Base-by-base conservation (phyloP, 2,113 vertebrate genomes). In the Eretmochelys imbricata region DNA sequence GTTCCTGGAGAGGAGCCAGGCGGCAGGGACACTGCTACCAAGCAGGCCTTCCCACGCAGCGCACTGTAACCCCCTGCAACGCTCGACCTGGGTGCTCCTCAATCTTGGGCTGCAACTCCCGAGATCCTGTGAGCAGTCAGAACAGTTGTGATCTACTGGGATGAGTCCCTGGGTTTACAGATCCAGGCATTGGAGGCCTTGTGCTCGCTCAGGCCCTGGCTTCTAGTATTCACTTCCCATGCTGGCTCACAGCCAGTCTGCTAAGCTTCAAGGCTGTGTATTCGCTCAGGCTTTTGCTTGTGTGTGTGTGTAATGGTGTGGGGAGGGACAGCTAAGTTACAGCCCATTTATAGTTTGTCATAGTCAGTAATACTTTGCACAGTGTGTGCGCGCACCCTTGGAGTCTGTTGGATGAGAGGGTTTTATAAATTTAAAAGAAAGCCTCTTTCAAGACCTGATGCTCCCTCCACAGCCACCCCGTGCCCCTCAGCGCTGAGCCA, bases 381-480 rank as follows among this genome's bases (percentile, higher is more conserved):
- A 54, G 2, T 17, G 24, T 12, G 8, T 4, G 12, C 3, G 22
- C 2, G 22, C 13, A 12, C 27, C 4, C 35, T 69, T 19, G n/a
- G 24, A 78, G 75, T 46, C 24, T 42, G 38, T 14, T 24, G 20
- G 75, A 76, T 3, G 10, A 48, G 75, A 7, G 38, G 4, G 31
- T n/a, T 69, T 69, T n/a, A n/a, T n/a, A n/a, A 35, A 17, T 76
- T 76, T 76, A 24, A 76, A 69, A 76, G 42, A 78, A 27, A 78
- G 6, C 75, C 75, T 13, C 75, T 4, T 29, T 49, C 42, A 31
- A 49, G 76, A 49, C 46, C 25, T 17, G 46, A 35, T 35, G 12
- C 50, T 81, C 10, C 35, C 50, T 22, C 53, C 38, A 17, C n/a
- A 51, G 78, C 35, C 24, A 20, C 12, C 6, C 31, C 49, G 2